A percentile compares a stretch with the other conserved stretches of the same genome.
Conservation (phyloP, 2,888 invertebrate genomes). For the Stenurella melanura region DNA sequence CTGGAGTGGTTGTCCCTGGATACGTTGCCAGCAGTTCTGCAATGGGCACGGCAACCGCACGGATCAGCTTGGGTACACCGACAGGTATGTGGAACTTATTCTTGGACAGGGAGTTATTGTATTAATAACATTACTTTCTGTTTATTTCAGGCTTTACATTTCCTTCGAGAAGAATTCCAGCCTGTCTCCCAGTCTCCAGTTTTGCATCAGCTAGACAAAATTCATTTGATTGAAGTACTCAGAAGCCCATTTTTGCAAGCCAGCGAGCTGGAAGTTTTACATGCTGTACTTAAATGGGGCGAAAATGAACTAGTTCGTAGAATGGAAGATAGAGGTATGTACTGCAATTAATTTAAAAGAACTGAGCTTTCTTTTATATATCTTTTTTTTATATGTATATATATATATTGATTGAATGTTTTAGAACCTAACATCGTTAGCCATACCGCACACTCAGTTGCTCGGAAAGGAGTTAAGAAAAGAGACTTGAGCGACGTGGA, state of each 20-base stretch:
- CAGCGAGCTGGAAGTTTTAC: slow-evolving; percentile 91
- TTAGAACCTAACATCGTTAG: slow-evolving; percentile 91
- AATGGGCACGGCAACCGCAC: slow-evolving; percentile 93
- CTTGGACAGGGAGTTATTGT: slow-evolving; percentile 2
- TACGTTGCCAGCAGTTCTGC: slow-evolving; percentile 88
- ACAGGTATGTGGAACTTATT: slow-evolving; percentile 64
- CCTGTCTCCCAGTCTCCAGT: slow-evolving; percentile 84
- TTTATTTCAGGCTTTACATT: slow-evolving; percentile 82
- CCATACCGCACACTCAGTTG: slow-evolving; percentile 94
- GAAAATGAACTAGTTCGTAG: slow-evolving; percentile 88
- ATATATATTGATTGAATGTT: slow-evolving; percentile 51
- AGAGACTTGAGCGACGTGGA: slow-evolving; percentile 90
- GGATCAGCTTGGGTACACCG: slow-evolving; percentile 94
- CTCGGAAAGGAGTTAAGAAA: slow-evolving; percentile 88
- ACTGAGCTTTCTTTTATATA: too few relatives aligned
- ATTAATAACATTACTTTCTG: neutral
- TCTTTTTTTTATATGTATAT: too few relatives aligned
- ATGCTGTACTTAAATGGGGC: slow-evolving; percentile 91
- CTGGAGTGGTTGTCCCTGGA: slow-evolving; percentile 90
- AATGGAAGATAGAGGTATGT: slow-evolving; percentile 86
- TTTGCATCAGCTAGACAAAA: slow-evolving; percentile 85
- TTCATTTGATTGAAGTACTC: slow-evolving; percentile 83
- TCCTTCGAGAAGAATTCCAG: slow-evolving; percentile 93
- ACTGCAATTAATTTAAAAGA: slow-evolving; percentile 1
- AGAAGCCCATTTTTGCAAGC: slow-evolving; percentile 88